A percentile compares a stretch with the other conserved stretches of the same genome.
Evolutionary conservation across 2,888 invertebrate species (phyloP).

Genomic region (Pegoplata infirma): DNA sequence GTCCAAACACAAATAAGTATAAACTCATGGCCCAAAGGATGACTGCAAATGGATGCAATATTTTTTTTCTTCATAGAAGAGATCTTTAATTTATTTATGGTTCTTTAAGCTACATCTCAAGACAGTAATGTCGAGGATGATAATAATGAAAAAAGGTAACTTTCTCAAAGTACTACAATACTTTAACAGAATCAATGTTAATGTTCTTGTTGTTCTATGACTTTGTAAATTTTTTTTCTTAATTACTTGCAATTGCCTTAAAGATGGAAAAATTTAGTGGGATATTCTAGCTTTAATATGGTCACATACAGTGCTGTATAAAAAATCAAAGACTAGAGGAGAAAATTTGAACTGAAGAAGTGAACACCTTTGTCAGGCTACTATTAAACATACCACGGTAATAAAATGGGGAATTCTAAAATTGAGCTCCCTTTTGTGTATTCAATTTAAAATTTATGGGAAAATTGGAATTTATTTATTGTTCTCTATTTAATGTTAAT

Average conservation of each 20-base stretch:
- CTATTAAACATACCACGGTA: too few species aligned
- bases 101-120: neutral
- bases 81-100: neutral
- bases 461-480: neutral
- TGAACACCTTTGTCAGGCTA: too few species aligned
- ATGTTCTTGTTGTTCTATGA: neutral
- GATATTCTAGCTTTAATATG: neutral
- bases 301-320: neutral
- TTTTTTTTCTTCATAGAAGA: neutral
- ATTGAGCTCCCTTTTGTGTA: neutral
- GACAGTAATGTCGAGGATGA: neutral
- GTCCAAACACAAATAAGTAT: slow-evolving; percentile 13
- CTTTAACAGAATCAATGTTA: neutral
- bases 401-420: too few species aligned
- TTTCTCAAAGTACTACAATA: neutral
- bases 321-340: too few species aligned
- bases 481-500: neutral
- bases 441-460: neutral
- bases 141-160: neutral
- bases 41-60: neutral
- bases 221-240: neutral
- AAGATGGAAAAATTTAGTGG: neutral
- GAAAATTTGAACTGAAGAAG: too few species aligned
- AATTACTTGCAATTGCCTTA: neutral
- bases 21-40: slow-evolving; percentile 5